Evolutionary conservation across 1,140 invertebrate species (phyloP), one percentile per base, ranked within the genome.

Genomic region (Hyphantria cunea): DNA sequence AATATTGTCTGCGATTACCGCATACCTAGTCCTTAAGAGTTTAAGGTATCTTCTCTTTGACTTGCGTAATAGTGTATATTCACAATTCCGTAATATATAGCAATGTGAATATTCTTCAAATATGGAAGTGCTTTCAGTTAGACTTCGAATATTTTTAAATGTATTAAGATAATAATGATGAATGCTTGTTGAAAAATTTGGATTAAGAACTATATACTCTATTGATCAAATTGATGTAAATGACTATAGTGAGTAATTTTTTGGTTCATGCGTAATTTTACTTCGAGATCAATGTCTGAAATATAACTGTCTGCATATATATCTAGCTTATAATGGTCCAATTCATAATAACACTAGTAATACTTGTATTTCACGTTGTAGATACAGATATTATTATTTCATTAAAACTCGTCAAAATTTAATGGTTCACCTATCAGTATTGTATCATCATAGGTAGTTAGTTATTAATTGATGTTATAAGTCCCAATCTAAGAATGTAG

Each of bases 241-340:
- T 56, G 44, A 34, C 42, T 45, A 7, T 39, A 3, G 37, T 39
- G n/a, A 39, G n/a, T 39, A 10, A 39, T 39, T 39, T 39, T 3
- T 25, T 25, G 1, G 17, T 25, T n/a, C 17, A 25, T 25, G 17
- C 17, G 17, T 25, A 25, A 5, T 25, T 25, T 25, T 25, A 25
- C 5, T 3, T 25, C 5, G 17, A 25, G 17, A 25, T 5, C 17
- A 25, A 25, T 39, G 49, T 31, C 48, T 48, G 33, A 32, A 44
- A 41, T 31, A 31, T 48, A 58, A 25, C 39, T 58, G 45, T 58
- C 45, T 48, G 39, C 34, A 42, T 76, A 76, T 78, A 63, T 80
- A 69, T 80, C 70, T 82, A 84, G 79, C 76, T 80, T 78, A 76
- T 81, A 83, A 84, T 73, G 82, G 78, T 88, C 80, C 82, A 84